These are phyloP conservation scores for Tragelaphus buxtoni DNA, from an alignment of 2,113 vertebrate species.

Conservation along the genomic window DNA sequence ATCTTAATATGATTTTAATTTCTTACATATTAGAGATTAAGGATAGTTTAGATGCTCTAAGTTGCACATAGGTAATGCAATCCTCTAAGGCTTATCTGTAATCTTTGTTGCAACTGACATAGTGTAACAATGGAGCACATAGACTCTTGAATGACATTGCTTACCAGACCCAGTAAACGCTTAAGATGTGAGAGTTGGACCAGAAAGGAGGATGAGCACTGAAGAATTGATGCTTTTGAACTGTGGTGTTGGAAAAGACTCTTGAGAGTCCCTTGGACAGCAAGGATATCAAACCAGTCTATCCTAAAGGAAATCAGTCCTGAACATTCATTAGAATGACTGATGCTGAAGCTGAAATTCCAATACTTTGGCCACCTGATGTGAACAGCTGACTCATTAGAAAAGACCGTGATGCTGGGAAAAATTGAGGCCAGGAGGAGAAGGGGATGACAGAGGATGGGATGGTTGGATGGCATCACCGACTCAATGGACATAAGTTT, in stretches of 20 bases:
- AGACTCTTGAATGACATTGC: neutral
- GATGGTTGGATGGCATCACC: neutral
- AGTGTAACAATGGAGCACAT: neutral
- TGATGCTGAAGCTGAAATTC: neutral
- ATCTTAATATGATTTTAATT: neutral
- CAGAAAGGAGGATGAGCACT: neutral
- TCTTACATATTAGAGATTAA: neutral
- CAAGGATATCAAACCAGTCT: neutral
- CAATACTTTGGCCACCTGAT: neutral
- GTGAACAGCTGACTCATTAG: neutral
- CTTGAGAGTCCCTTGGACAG: neutral
- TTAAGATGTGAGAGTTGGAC: neutral
- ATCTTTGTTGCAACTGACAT: neutral
- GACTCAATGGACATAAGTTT: neutral
- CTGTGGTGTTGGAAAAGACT: neutral
- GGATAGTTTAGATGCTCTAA: neutral
- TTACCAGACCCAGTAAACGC: neutral
- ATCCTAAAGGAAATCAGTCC: neutral
- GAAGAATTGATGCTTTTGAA: neutral
- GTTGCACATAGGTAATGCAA: neutral
- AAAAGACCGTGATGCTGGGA: neutral
- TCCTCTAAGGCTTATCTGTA: neutral
- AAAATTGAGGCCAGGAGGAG: neutral
- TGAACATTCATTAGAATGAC: neutral
- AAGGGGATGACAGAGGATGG: neutral